Percentiles rank a stretch among this genome's conserved stretches.
Evolutionary conservation across 2,797 vertebrate genomes (phyloP).

Genomic region (Lithobates pipiens): DNA sequence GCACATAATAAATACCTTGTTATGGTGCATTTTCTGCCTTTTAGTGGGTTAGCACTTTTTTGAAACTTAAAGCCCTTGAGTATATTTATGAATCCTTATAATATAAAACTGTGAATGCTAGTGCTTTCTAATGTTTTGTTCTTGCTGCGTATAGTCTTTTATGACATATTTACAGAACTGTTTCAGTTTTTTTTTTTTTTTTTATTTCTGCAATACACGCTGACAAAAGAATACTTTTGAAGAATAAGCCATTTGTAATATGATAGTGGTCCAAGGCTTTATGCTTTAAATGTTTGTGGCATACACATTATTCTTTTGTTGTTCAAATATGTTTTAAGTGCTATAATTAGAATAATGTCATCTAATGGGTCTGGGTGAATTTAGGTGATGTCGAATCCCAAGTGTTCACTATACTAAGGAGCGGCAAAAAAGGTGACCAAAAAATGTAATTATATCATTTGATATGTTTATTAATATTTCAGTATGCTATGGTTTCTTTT

Average conservation of each 20-base stretch:
- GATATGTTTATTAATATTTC: too few relatives aligned
- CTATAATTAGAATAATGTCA: not conserved
- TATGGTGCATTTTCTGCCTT: not conserved
- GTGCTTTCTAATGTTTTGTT: not conserved
- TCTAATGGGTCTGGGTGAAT: not conserved
- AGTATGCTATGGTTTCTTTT: too few relatives aligned
- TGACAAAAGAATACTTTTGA: not conserved
- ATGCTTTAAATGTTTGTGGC: not conserved
- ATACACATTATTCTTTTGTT: not conserved
- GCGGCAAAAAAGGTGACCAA: too few relatives aligned
- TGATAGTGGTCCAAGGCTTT: not conserved
- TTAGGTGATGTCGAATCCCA: not conserved
- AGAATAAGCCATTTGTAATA: not conserved
- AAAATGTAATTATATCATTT: too few relatives aligned
- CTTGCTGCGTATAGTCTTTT: not conserved
- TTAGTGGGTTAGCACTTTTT: not conserved
- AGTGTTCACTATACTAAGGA: not conserved
- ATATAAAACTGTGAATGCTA: not conserved
- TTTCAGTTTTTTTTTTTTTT: not conserved
- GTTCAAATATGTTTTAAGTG: too few relatives aligned
- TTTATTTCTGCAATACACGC: not conserved
- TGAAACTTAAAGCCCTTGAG: not conserved
- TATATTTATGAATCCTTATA: not conserved
- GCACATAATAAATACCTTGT: not conserved
- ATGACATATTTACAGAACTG: not conserved